Conservation (phyloP, 2,113 vertebrate genomes). For the Platycercus adscitus region DNA sequence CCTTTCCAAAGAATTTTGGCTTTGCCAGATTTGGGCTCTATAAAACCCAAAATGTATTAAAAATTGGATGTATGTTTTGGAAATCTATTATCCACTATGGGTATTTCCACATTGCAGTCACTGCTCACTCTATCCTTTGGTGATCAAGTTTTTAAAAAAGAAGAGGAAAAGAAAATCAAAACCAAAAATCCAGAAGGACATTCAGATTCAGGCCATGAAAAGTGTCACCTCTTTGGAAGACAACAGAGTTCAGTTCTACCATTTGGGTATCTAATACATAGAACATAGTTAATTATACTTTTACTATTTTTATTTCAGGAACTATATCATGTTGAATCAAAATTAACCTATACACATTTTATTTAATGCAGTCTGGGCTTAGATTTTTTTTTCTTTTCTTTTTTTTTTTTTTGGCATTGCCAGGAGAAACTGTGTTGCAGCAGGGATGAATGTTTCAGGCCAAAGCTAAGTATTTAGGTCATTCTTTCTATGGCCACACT, state of each 20-base stretch:
- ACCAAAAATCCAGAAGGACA: not conserved
- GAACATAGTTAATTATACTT: not conserved
- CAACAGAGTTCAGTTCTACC: not conserved
- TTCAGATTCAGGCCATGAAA: not conserved
- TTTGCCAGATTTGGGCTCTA: not conserved
- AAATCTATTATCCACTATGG: not conserved
- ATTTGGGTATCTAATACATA: not conserved
- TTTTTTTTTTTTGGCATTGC: not conserved
- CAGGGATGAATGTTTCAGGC: not conserved
- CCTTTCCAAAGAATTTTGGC: not conserved
- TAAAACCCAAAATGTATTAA: not conserved
- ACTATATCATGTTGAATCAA: not conserved
- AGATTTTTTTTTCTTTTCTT: no score
- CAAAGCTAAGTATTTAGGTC: not conserved
- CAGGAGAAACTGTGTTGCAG: not conserved
- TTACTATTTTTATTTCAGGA: not conserved
- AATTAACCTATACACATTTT: not conserved
- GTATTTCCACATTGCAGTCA: not conserved
- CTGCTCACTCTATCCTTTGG: not conserved
- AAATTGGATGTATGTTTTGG: not conserved
- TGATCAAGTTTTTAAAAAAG: no score
- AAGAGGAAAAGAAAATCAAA: accelerated
- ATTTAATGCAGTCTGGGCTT: not conserved
- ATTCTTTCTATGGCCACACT: not conserved
- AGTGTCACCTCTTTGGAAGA: not conserved